Conservation (phyloP, 2,113 vertebrate genomes). For the Danionella cerebrum region DNA sequence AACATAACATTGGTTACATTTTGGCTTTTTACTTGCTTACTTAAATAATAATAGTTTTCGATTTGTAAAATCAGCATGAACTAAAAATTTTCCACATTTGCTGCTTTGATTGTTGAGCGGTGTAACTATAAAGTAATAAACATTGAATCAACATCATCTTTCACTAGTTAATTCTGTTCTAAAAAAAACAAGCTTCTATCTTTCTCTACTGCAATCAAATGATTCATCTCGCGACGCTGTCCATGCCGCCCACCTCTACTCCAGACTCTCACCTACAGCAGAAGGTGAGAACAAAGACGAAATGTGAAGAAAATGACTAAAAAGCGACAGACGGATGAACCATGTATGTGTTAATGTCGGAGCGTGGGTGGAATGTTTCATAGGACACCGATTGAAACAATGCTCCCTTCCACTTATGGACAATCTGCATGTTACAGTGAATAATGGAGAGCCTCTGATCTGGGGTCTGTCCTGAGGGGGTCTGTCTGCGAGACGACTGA, state of each 20-base stretch:
- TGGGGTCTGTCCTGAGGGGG: not conserved
- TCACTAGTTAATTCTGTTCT: too few species aligned
- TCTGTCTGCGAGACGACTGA: not conserved
- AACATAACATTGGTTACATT: too few species aligned
- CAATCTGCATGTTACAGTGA: not conserved
- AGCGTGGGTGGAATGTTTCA: conserved; percentile 14
- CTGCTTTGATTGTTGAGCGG: too few species aligned
- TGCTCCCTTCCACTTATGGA: not conserved
- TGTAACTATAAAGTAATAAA: too few species aligned
- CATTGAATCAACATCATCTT: too few species aligned
- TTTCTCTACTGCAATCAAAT: too few species aligned
- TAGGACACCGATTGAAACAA: conserved; percentile 11
- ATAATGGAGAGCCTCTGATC: not conserved
- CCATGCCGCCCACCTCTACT: not conserved
- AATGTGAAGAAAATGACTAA: not conserved
- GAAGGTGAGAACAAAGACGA: not conserved
- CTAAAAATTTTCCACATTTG: too few species aligned
- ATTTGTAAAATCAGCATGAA: too few species aligned
- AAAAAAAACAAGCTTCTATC: too few species aligned
- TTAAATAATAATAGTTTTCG: too few species aligned
- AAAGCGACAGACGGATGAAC: not conserved
- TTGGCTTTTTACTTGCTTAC: too few species aligned
- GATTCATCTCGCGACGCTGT: too few species aligned
- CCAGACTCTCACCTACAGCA: conserved; percentile 5
- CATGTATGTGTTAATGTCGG: not conserved